Evolutionary conservation across 2,113 vertebrate species (phyloP).

Genomic region (Gallinago undulata): DNA sequence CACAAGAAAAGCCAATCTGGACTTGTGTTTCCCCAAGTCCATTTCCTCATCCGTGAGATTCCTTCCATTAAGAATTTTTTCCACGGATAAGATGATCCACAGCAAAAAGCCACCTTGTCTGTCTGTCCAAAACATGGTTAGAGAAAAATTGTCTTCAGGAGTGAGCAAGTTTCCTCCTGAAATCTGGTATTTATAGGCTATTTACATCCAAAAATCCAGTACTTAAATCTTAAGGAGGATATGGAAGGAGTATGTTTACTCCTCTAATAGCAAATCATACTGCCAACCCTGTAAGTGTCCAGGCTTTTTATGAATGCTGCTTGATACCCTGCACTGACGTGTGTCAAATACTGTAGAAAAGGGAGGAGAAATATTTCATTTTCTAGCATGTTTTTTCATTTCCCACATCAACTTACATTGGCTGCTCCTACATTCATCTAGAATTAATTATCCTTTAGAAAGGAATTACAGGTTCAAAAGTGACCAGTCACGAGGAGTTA

Average conservation of each 20-base stretch:
- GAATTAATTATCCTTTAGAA: neutral
- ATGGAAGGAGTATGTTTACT: neutral
- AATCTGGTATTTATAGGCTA: neutral
- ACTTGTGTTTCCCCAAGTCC: neutral
- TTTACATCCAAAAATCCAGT: neutral
- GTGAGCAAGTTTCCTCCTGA: neutral
- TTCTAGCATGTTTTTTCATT: neutral
- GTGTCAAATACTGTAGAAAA: neutral
- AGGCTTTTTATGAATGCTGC: neutral
- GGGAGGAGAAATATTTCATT: neutral
- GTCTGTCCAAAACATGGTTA: neutral
- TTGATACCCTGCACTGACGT: neutral
- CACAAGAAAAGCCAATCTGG: neutral
- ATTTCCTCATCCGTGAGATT: neutral
- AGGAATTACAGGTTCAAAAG: neutral
- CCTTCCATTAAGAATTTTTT: neutral
- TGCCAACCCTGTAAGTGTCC: neutral
- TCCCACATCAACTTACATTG: neutral
- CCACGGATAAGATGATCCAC: neutral
- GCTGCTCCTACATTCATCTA: neutral
- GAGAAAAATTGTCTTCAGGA: neutral
- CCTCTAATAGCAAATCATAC: neutral
- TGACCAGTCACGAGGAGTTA: neutral
- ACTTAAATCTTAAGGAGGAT: neutral
- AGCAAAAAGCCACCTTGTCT: neutral